These are phyloP conservation scores for Metacarcinus magister DNA, from an alignment of 2,888 invertebrate species.

Conservation along the genomic window DNA sequence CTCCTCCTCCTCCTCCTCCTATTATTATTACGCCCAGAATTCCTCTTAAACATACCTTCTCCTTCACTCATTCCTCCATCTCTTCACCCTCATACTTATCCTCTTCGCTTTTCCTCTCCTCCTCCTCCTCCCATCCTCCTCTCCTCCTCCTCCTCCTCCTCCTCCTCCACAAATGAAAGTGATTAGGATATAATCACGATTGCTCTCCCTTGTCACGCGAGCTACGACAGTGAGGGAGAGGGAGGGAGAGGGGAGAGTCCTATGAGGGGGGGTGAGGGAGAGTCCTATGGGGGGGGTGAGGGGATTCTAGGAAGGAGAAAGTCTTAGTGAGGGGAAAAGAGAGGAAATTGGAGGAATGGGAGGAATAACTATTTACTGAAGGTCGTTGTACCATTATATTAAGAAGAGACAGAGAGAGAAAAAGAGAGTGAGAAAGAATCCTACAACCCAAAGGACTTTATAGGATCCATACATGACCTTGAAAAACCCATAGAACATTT, in stretches of 20 bases:
- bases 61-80: background rate
- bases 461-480: too few relatives aligned
- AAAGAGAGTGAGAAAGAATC: too few relatives aligned
- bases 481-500: too few relatives aligned
- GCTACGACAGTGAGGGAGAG: background rate
- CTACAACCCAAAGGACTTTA: too few relatives aligned
- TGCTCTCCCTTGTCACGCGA: background rate
- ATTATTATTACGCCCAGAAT: too few relatives aligned
- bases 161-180: slow-evolving; percentile 26
- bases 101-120: background rate
- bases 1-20: too few relatives aligned
- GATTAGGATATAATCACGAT: slow-evolving; percentile 26
- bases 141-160: background rate
- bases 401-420: too few relatives aligned
- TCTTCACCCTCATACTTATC: background rate
- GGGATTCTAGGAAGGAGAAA: background rate
- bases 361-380: background rate
- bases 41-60: too few relatives aligned
- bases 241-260: background rate
- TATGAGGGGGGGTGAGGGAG: background rate
- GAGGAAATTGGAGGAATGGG: background rate
- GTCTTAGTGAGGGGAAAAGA: background rate
- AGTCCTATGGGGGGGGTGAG: background rate
- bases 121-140: slow-evolving; percentile 13
- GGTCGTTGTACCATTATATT: too few relatives aligned